phyloP scores from a whole-genome alignment of 2,888 invertebrate genomes.

The Drosophila acutilabella region DNA sequence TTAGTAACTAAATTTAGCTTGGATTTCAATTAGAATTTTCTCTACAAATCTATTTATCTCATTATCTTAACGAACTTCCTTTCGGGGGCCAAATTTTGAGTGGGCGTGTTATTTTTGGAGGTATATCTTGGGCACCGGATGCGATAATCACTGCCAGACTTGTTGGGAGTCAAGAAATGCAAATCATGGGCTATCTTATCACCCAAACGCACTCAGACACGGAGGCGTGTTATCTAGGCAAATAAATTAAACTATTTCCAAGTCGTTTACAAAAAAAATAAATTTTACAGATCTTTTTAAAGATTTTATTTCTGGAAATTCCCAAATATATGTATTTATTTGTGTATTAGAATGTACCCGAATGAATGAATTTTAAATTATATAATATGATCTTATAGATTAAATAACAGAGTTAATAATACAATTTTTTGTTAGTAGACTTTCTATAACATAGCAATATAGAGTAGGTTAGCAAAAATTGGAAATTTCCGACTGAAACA shows the following conservation, averaged over 20 bases:
- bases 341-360: no score
- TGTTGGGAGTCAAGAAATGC: neutral
- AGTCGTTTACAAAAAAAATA: constrained; percentile 11
- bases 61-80: no score
- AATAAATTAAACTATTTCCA: constrained; percentile 21
- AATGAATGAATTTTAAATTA: no score
- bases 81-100: neutral
- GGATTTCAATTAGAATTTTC: no score
- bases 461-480: no score
- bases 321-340: neutral
- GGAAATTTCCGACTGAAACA: no score
- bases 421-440: no score
- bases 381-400: no score
- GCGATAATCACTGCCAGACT: constrained; percentile 2
- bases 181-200: constrained; percentile 19
- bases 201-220: neutral
- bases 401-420: no score
- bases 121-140: constrained; percentile 4
- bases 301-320: neutral
- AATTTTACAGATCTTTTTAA: neutral
- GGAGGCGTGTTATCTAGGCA: constrained; percentile 2
- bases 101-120: neutral
- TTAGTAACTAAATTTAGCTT: no score
- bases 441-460: no score
- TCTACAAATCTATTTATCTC: no score